These are phyloP conservation scores for Urocolius indicus DNA, from an alignment of 2,113 vertebrate species.

Conservation along the genomic window DNA sequence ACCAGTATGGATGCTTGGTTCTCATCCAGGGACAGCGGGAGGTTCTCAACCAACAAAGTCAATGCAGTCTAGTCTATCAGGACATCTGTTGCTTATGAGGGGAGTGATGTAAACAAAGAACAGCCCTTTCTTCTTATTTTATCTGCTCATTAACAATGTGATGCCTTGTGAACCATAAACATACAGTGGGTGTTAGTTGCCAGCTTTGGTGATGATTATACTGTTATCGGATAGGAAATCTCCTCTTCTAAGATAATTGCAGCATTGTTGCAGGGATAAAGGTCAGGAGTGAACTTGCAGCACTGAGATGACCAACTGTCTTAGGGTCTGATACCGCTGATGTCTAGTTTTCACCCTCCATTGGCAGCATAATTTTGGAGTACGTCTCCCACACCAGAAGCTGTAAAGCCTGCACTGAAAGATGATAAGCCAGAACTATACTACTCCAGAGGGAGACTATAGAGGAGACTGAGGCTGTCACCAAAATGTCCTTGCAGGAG, in stretches of 20 bases:
- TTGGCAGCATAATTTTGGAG: neutral
- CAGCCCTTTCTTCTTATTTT: slow-evolving; percentile 58
- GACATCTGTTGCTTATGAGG: slow-evolving; percentile 75
- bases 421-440: neutral
- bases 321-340: neutral
- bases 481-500: neutral
- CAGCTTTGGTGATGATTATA: slow-evolving; percentile 18
- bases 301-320: neutral
- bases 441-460: neutral
- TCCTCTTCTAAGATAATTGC: neutral
- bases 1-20: slow-evolving; percentile 71
- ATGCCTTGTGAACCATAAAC: slow-evolving; percentile 63
- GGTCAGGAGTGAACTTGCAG: neutral
- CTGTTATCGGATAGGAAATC: neutral
- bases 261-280: neutral
- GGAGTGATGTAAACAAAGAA: slow-evolving; percentile 70
- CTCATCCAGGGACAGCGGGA: slow-evolving; percentile 68
- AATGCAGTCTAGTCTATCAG: slow-evolving; percentile 68
- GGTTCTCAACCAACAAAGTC: slow-evolving; percentile 70
- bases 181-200: slow-evolving; percentile 26
- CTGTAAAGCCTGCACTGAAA: neutral
- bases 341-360: neutral
- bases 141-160: slow-evolving; percentile 67
- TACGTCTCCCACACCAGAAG: neutral
- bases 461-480: neutral